These are phyloP conservation scores for Cephalopachus bancanus DNA, from an alignment of 2,797 vertebrate species.

Conservation along the genomic window DNA sequence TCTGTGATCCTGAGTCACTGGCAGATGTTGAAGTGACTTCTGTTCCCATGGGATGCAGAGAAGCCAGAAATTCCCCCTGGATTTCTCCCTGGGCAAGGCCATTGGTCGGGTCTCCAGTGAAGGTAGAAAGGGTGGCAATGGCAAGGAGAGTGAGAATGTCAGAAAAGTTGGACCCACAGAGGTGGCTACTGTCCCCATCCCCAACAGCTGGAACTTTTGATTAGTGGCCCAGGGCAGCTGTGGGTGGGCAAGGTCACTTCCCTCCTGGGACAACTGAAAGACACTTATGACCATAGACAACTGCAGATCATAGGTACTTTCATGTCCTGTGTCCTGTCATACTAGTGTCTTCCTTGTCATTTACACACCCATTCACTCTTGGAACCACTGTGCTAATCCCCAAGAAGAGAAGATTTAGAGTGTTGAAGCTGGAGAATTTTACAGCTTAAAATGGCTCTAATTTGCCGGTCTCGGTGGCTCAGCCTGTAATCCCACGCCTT, in stretches of 20 bases:
- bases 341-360: not conserved
- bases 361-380: not conserved
- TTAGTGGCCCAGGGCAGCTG: not conserved
- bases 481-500: too few relatives aligned
- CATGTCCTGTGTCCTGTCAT: not conserved
- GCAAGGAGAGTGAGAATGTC: not conserved
- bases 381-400: not conserved
- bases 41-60: not conserved
- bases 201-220: not conserved
- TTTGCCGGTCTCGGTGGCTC: too few relatives aligned
- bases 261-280: not conserved
- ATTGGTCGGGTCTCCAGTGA: not conserved
- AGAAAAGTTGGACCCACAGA: not conserved
- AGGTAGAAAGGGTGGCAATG: not conserved
- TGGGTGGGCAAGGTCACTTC: not conserved
- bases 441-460: not conserved
- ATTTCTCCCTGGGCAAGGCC: not conserved
- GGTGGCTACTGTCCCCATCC: not conserved
- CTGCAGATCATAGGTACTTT: not conserved
- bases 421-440: not conserved
- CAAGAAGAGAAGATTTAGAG: not conserved
- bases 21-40: not conserved
- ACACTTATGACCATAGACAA: not conserved
- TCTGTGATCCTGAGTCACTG: not conserved
- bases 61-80: not conserved